Conservation (phyloP, 2,888 invertebrate genomes). For the Ditylenchus weischeri region DNA sequence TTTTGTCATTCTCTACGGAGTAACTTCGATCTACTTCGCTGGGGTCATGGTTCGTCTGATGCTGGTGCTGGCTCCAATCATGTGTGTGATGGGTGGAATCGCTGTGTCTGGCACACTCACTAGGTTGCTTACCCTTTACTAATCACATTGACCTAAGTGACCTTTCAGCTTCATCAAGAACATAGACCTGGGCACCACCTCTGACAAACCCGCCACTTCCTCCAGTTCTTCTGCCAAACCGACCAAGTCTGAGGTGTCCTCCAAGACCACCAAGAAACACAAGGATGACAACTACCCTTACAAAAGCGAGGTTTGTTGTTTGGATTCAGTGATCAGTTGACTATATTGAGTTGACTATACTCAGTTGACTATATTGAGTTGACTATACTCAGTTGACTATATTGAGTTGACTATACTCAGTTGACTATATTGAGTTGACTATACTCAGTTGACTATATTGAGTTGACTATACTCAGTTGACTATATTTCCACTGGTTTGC, state of each 20-base stretch:
- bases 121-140: conserved; percentile 52
- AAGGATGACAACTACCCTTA: conserved; percentile 70
- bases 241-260: conserved; percentile 26
- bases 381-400: background rate
- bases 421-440: background rate
- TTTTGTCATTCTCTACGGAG: conserved; percentile 92
- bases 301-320: conserved; percentile 85
- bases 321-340: conserved; percentile 70
- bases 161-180: background rate
- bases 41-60: conserved; percentile 98
- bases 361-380: background rate
- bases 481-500: conserved; percentile 37
- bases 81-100: conserved; percentile 84
- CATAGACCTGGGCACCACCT: background rate
- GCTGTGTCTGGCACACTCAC: conserved; percentile 80
- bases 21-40: conserved; percentile 96
- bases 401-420: background rate
- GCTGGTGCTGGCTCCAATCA: conserved; percentile 93
- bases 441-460: background rate
- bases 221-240: background rate
- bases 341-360: background rate
- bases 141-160: conserved; percentile 66
- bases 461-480: background rate
- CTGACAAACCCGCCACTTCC: background rate
- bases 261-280: conserved; percentile 39